Evolutionary conservation across 35 echinoderm and acorn worm species (phyloP).

Genomic region (Chiridota heheva): DNA sequence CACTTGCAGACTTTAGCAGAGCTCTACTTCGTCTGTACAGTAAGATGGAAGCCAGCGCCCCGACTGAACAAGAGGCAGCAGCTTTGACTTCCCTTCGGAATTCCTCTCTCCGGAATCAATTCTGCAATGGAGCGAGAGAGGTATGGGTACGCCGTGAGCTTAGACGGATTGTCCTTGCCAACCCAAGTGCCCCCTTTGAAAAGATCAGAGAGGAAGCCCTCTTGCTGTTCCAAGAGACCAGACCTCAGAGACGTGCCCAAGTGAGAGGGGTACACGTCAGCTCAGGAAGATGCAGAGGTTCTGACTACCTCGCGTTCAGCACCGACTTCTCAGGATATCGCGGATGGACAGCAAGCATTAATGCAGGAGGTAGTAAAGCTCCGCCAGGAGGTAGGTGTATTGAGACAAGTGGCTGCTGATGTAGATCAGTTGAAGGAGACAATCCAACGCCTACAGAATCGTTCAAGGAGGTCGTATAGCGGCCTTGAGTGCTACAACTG

Average conservation of each 20-base stretch:
- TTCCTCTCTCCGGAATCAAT: constrained; percentile 33
- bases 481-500: not conserved
- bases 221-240: constrained; percentile 27
- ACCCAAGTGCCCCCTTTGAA: constrained; percentile 4
- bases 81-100: constrained; percentile 35
- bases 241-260: not conserved
- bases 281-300: no score
- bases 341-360: not conserved
- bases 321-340: not conserved
- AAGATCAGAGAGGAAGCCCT: constrained; percentile 54
- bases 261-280: constrained; percentile 42
- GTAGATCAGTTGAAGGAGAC: constrained; percentile 13
- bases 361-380: no score
- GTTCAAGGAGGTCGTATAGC: not conserved
- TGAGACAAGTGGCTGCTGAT: no score
- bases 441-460: no score
- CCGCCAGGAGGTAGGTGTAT: no score
- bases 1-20: constrained; percentile 47
- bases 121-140: constrained; percentile 47
- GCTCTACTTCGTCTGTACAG: constrained; percentile 21
- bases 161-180: constrained; percentile 31
- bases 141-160: constrained; percentile 44
- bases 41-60: constrained; percentile 28
- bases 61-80: constrained; percentile 18
- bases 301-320: no score